A percentile compares a stretch with the other conserved stretches of the same genome.
Evolutionary conservation across 2,888 invertebrate species (phyloP).

Genomic region (Pimpla rufipes): DNA sequence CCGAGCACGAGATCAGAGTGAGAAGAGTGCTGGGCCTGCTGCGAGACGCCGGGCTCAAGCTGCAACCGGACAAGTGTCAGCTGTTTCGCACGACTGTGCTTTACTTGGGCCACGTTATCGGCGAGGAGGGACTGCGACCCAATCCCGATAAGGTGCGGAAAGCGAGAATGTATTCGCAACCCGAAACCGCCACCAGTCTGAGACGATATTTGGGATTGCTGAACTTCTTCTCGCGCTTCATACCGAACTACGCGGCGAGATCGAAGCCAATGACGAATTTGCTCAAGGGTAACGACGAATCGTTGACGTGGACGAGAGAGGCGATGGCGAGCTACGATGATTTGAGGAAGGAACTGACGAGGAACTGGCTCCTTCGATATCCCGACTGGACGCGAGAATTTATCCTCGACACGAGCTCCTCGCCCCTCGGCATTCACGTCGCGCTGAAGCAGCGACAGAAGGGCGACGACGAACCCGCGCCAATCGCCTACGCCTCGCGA

Average conservation of each 20-base stretch:
- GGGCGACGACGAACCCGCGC: background rate
- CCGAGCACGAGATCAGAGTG: slow-evolving; percentile 47
- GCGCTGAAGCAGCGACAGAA: slow-evolving; percentile 34
- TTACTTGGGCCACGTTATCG: slow-evolving; percentile 48
- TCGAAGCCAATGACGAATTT: slow-evolving; percentile 1
- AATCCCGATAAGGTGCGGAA: slow-evolving; percentile 43
- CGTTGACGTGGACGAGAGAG: slow-evolving; percentile 18
- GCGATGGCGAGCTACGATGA: slow-evolving; percentile 21
- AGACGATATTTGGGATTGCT: slow-evolving; percentile 38
- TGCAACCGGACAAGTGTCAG: slow-evolving; percentile 55
- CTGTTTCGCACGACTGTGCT: slow-evolving; percentile 31
- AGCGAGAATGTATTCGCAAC: background rate
- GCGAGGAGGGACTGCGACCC: slow-evolving; percentile 44
- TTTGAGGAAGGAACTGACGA: background rate
- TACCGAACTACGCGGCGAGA: slow-evolving; percentile 36
- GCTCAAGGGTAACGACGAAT: background rate
- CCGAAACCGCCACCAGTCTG: background rate
- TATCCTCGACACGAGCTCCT: slow-evolving; percentile 19
- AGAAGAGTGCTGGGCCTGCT: slow-evolving; percentile 45
- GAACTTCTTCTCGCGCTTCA: slow-evolving; percentile 38
- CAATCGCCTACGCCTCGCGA: slow-evolving; percentile 59
- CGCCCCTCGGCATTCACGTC: slow-evolving; percentile 33
- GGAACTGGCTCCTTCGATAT: slow-evolving; percentile 37
- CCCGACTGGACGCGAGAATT: slow-evolving; percentile 53
- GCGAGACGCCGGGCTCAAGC: slow-evolving; percentile 21